Conservation (phyloP, 2,888 invertebrate genomes). For the Dolomedes plantarius region DNA sequence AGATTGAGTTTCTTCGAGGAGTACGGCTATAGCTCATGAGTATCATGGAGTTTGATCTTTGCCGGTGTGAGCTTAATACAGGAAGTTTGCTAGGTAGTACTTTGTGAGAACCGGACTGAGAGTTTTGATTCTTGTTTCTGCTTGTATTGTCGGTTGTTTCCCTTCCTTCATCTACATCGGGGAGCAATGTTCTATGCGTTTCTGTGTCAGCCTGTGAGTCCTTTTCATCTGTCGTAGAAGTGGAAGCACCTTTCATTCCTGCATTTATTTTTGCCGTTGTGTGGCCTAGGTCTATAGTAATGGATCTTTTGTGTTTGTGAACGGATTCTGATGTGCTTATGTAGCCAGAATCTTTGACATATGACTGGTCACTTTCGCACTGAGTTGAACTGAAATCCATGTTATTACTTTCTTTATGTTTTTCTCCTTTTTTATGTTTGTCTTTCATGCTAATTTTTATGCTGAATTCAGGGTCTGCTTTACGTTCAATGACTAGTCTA, state of each 20-base stretch:
- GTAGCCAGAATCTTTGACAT: constrained; percentile 56
- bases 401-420: constrained; percentile 4
- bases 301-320: constrained; percentile 43
- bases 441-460: constrained; percentile 59
- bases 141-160: background rate
- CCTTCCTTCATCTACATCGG: background rate
- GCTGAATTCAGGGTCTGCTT: constrained; percentile 51
- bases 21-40: constrained; percentile 40
- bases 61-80: constrained; percentile 19
- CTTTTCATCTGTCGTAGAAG: background rate
- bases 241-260: constrained; percentile 30
- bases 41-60: constrained; percentile 37
- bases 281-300: constrained; percentile 61
- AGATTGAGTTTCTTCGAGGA: constrained; percentile 29
- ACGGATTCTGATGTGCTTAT: constrained; percentile 61
- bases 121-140: background rate
- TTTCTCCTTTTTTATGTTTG: constrained; percentile 15
- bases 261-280: constrained; percentile 63
- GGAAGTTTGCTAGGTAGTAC: constrained; percentile 47
- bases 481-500: constrained; percentile 48
- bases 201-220: background rate
- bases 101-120: background rate
- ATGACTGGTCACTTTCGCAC: constrained; percentile 49
- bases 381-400: constrained; percentile 50
- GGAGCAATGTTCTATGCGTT: background rate